Evolutionary conservation across 2,113 vertebrate genomes (phyloP), one percentile per base, ranked within the genome.

Genomic region (Epinephelus moara): DNA sequence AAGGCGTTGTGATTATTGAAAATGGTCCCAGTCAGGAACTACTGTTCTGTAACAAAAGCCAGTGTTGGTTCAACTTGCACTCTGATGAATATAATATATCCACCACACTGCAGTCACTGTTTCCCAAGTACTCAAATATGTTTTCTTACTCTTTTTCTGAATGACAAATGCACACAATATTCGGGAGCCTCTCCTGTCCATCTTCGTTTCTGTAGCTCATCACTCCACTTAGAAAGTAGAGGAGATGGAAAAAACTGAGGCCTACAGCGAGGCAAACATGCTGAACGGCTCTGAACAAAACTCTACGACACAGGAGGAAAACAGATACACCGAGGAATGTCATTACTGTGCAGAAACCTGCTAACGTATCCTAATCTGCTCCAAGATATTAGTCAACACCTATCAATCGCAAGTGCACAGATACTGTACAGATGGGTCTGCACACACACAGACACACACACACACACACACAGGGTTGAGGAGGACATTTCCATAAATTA

Each of bases 401-500:
- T 53, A 71, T 57, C 81, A 75, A 70, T 27, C 78, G 59, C 73
- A 56, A 66, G 42, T 64, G 50, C 77, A 69, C 85, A 86, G 19
- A 73, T 49, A 85, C 40, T 5, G 66, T 77, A 84, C 85, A 91
- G 90, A 90, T 88, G 87, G 62, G 68, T 62, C 42, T 49, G 14
- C 74, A 7, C 33, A 27, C 61, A 88, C 61, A 64, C 59, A 75
- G 49, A 85, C 30, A 74, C 78, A 82, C 78, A 82, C 70, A 85
- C 30, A 74, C 78, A 82, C 78, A 82, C 70, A 85, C 23, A 73
- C 23, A 13, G 78, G 80, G 88, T 88, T 82, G 78, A 75, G 55
- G 84, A 45, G 87, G 88, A 85, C 88, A 53, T 62, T 66, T 76
- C 73, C n/a, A 90, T 94, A 92, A 93, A 94, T 93, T 84, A 88